Percentiles rank a stretch among this genome's conserved stretches.
Evolutionary conservation across 2,113 vertebrate genomes (phyloP).

Genomic region (Mungos mungo): DNA sequence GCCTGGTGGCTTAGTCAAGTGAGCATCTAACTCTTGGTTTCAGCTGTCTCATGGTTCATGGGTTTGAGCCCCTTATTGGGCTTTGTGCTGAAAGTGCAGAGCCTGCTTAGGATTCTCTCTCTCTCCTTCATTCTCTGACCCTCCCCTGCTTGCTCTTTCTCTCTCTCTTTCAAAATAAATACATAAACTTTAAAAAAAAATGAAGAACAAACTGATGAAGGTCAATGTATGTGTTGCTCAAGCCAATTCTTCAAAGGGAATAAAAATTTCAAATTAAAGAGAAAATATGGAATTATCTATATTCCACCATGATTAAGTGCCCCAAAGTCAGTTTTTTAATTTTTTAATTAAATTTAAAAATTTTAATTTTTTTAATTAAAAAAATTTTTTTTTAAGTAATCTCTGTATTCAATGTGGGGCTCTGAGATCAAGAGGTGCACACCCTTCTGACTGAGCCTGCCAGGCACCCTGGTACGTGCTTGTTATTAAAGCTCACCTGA

Average conservation of each 20-base stretch:
- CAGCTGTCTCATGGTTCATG: no score
- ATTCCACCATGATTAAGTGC: background rate
- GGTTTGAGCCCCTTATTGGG: no score
- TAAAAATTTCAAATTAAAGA: conserved; percentile 10
- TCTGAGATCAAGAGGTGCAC: background rate
- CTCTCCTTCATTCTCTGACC: no score
- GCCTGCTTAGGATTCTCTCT: no score
- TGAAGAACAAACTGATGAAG: background rate
- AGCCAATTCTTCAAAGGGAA: background rate
- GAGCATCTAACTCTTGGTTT: no score
- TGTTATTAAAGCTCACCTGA: conserved; percentile 87
- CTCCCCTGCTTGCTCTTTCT: no score
- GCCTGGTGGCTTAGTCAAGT: no score
- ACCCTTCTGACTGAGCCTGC: background rate
- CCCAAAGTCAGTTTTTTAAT: background rate
- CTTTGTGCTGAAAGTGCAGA: no score
- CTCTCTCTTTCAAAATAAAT: no score
- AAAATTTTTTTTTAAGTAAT: background rate
- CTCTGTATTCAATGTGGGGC: background rate
- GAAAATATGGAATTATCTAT: background rate
- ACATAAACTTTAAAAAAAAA: no score
- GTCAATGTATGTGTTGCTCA: background rate
- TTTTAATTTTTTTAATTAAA: background rate
- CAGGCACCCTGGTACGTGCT: background rate
- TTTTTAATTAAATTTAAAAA: background rate